Evolutionary conservation across 2,888 invertebrate genomes (phyloP), one percentile per base, ranked within the genome.

Genomic region (Scaptomyza caliginosa): DNA sequence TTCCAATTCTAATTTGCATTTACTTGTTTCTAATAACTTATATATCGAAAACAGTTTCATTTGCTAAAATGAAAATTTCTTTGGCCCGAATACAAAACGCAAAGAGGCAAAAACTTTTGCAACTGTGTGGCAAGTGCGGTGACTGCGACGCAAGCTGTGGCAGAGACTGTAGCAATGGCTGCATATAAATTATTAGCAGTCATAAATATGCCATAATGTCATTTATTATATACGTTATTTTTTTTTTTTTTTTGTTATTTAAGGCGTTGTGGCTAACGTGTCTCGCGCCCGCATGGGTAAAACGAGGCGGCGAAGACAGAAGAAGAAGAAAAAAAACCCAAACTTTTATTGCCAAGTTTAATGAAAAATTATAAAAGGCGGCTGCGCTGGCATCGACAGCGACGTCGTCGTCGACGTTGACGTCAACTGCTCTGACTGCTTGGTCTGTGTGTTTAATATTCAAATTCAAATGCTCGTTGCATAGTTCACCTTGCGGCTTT

Each of bases 331-430:
- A 28, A 45, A 45, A 40, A 75, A 77, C n/a, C n/a, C n/a, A n/a
- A 88, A 88, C 75, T 88, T 88, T 83, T 89, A 89, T 88, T 87
- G 88, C 86, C 88, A 88, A 88, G 79, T 89, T 88, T 89, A 88
- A 88, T 88, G 88, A 88, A 89, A 89, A 89, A 89, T 89, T 89
- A 87, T 89, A 83, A 78, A 80, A 74, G 87, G 81, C 87, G 73
- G 59, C 74, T 62, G 48, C 52, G 81, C 43, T 58, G 66, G 55
- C 69, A 77, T 50, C 74, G 62, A 58, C 64, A 50, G 62, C 58
- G 42, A 24, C 57, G 65, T 24, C 40, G 58, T 45, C 42, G 30
- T 2, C 8, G 16, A 57, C 46, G 19, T 1, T 7, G 28, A 36
- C 68, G 4, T 17, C 23, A 34, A 38, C 50, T 1, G 46, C 46